Conservation (phyloP, 2,888 invertebrate species). For the Lithophane semibrunnea region DNA sequence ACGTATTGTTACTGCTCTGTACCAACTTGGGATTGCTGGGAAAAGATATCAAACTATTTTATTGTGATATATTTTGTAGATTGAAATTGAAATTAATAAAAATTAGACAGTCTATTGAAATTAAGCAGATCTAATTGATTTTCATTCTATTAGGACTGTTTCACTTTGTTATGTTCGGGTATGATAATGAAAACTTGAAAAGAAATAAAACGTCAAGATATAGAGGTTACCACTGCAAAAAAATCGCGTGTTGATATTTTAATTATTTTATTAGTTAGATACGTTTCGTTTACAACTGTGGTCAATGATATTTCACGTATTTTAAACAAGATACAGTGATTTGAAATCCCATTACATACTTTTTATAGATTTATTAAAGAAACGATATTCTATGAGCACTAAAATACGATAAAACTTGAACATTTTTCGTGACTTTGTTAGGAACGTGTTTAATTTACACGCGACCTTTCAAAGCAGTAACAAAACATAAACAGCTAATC, state of each 20-base stretch:
- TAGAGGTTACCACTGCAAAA: constrained; percentile 23
- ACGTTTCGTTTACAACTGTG: constrained; percentile 36
- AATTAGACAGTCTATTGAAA: rapidly evolving
- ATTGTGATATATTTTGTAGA: rapidly evolving
- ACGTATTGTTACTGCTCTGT: constrained; percentile 27
- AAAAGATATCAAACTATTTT: background rate
- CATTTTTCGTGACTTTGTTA: constrained; percentile 10
- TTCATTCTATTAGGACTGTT: background rate
- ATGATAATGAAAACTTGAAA: background rate
- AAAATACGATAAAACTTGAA: background rate
- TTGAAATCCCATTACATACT: rapidly evolving
- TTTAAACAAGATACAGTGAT: background rate
- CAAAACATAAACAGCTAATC: constrained; percentile 83
- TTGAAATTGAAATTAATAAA: background rate
- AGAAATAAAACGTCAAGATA: constrained; percentile 28
- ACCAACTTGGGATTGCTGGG: background rate
- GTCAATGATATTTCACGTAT: background rate
- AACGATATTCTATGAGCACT: rapidly evolving
- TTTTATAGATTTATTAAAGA: background rate
- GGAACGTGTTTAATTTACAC: constrained; percentile 48
- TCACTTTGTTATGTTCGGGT: background rate
- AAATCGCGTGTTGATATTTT: background rate
- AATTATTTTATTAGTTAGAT: background rate
- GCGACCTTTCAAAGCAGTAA: constrained; percentile 72
- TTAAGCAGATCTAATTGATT: background rate